Evolutionary conservation across 92 coral and sea anemone genomes (phyloP).

Genomic region (Siderastrea siderea): DNA sequence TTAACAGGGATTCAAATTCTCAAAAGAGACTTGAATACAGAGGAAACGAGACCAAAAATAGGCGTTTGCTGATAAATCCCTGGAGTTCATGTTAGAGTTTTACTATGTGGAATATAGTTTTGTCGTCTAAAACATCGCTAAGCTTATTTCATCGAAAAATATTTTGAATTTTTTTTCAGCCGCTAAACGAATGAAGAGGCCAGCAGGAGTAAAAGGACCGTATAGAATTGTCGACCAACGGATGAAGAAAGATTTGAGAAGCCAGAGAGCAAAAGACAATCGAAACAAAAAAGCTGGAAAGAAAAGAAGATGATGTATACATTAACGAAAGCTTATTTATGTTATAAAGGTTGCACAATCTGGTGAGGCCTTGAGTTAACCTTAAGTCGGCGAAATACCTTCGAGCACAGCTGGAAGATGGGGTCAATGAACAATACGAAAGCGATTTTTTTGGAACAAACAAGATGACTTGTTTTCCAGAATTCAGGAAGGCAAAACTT

Average conservation of each 20-base stretch:
- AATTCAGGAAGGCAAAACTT: no score
- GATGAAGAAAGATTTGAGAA: slow-evolving; percentile 94
- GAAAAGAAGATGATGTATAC: slow-evolving; percentile 21
- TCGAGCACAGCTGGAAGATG: neutral
- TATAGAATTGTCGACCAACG: slow-evolving; percentile 94
- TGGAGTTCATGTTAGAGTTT: no score
- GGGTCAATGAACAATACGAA: neutral
- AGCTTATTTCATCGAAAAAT: no score
- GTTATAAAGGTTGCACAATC: neutral
- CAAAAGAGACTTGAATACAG: no score
- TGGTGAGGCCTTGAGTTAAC: neutral
- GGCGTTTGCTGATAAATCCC: no score
- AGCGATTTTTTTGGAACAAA: neutral
- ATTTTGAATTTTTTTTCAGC: slow-evolving; percentile 39
- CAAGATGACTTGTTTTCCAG: no score
- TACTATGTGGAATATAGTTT: no score
- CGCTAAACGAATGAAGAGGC: slow-evolving; percentile 94
- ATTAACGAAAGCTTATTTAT: neutral
- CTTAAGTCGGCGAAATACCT: neutral
- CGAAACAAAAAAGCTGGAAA: slow-evolving; percentile 58
- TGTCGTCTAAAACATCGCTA: no score
- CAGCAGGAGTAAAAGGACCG: slow-evolving; percentile 94
- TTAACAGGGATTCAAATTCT: no score
- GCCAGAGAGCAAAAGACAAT: slow-evolving; percentile 77
- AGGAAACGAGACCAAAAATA: no score